These are phyloP conservation scores for Himalopsyche tibetana DNA, from an alignment of 2,888 invertebrate species.

Conservation along the genomic window DNA sequence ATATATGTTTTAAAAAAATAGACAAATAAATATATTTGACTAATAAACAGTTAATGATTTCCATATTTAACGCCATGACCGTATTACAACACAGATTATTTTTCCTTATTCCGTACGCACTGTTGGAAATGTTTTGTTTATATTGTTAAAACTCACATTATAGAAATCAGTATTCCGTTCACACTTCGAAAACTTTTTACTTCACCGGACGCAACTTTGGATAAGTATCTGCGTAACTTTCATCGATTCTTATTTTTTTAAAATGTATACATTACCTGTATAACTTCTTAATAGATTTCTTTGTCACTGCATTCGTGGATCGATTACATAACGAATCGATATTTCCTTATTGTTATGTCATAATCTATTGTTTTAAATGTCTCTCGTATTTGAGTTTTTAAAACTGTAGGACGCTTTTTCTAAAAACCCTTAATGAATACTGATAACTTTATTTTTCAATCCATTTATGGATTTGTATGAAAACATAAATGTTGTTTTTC, in stretches of 20 bases:
- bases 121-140: not conserved
- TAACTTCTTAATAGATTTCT: not conserved
- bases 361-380: too few species aligned
- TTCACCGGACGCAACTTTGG: constrained; percentile 16
- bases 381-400: too few species aligned
- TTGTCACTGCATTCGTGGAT: not conserved
- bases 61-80: not conserved
- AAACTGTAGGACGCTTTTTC: too few species aligned
- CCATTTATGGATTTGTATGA: too few species aligned
- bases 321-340: not conserved
- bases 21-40: not conserved
- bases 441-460: too few species aligned
- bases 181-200: constrained; percentile 7
- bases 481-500: too few species aligned
- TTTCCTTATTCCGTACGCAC: not conserved
- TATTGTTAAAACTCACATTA: not conserved
- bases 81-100: not conserved
- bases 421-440: too few species aligned
- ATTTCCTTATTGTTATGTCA: too few species aligned
- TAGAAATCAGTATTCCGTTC: not conserved
- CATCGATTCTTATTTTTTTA: constrained; percentile 6
- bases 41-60: constrained; percentile 12
- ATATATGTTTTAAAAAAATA: too few species aligned
- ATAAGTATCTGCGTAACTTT: constrained; percentile 31
- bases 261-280: not conserved